Percentiles rank a stretch among this genome's conserved stretches.
These are phyloP conservation scores for Macaria liturata DNA, from an alignment of 2,888 invertebrate species.

Conservation along the genomic window DNA sequence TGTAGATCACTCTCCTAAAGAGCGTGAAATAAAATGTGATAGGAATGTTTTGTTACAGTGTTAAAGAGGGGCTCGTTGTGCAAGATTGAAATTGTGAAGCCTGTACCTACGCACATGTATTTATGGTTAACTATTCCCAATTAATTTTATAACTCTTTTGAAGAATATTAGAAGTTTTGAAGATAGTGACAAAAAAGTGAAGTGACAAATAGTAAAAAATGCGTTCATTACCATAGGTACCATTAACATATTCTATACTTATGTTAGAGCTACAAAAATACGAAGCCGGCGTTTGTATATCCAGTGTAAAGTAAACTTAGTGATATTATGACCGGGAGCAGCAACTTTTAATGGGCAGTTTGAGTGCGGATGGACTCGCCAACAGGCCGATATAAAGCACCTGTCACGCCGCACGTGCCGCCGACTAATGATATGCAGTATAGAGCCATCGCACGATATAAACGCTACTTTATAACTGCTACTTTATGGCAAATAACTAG, in stretches of 20 bases:
- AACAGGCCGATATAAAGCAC: conserved; percentile 36
- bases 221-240: too few species aligned
- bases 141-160: too few species aligned
- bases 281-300: too few species aligned
- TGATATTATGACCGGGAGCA: conserved; percentile 3
- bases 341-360: conserved; percentile 18
- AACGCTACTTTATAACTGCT: conserved; percentile 41
- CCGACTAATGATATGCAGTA: conserved; percentile 56
- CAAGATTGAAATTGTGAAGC: too few species aligned
- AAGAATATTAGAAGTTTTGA: too few species aligned
- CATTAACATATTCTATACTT: too few species aligned
- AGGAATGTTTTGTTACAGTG: background rate
- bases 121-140: too few species aligned
- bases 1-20: conserved; percentile 19
- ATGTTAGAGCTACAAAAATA: too few species aligned
- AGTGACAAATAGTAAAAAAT: too few species aligned
- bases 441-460: conserved; percentile 47
- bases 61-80: conserved; percentile 1
- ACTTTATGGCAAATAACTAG: conserved; percentile 36
- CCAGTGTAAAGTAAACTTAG: background rate
- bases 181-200: too few species aligned
- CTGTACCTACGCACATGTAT: too few species aligned
- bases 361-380: conserved; percentile 23
- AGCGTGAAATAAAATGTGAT: conserved; percentile 16
- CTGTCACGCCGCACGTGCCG: conserved; percentile 55